Conservation (phyloP, 2,888 invertebrate genomes). For the Drosophila meridiana region DNA sequence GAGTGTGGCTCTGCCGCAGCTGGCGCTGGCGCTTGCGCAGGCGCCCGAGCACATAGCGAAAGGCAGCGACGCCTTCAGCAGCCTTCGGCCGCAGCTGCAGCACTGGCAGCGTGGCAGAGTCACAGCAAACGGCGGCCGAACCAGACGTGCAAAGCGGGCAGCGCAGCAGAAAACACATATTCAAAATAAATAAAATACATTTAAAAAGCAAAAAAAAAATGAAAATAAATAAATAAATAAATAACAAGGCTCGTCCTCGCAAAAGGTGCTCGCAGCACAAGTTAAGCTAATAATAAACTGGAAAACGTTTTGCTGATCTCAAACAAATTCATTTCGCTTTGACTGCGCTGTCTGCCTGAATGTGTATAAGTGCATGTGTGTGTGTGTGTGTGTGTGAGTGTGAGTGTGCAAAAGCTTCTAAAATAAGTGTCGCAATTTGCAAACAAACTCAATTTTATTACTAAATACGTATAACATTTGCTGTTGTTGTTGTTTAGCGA, state of each 20-base stretch:
- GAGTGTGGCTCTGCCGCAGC: conserved; percentile 26
- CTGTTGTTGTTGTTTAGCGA: conserved; percentile 31
- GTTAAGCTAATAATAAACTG: conserved; percentile 26
- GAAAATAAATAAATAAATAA: too few relatives aligned
- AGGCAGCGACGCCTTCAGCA: conserved; percentile 33
- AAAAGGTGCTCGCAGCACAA: conserved; percentile 57
- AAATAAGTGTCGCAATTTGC: conserved; percentile 68
- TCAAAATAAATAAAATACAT: conserved; percentile 8
- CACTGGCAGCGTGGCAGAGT: conserved; percentile 60
- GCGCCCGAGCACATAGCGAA: conserved; percentile 43
- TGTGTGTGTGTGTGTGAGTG: not conserved
- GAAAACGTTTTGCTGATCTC: conserved; percentile 11
- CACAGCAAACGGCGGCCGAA: conserved; percentile 72
- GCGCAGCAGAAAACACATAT: conserved; percentile 9
- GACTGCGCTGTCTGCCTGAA: not conserved
- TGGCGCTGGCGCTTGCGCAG: conserved; percentile 57
- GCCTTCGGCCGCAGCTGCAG: conserved; percentile 33
- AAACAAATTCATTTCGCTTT: conserved; percentile 19
- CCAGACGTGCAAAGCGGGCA: conserved; percentile 66
- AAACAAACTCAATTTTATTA: conserved; percentile 62
- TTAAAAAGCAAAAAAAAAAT: conserved; percentile 8
- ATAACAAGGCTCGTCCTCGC: conserved; percentile 16
- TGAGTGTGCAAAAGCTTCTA: conserved; percentile 29
- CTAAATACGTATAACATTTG: conserved; percentile 32
- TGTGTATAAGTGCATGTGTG: not conserved